Evolutionary conservation across 2,888 invertebrate genomes (phyloP).

Genomic region (Papilio demoleus): DNA sequence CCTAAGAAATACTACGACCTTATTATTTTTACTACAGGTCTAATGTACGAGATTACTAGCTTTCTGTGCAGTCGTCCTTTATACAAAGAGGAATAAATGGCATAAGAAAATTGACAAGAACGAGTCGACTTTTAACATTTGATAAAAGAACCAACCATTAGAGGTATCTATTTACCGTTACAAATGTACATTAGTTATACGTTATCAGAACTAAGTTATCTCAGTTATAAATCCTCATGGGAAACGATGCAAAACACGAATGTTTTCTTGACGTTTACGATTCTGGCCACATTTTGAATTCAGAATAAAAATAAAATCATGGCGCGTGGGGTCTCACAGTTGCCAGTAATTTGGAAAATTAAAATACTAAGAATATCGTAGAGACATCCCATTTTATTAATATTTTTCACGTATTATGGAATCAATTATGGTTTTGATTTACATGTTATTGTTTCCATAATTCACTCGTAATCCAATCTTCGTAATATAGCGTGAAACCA

Average conservation of each 20-base stretch:
- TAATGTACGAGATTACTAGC: background rate
- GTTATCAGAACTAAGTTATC: slow-evolving; percentile 45
- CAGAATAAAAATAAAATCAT: slow-evolving; percentile 61
- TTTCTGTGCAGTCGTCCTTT: background rate
- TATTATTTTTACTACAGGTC: slow-evolving; percentile 34
- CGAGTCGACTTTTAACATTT: no score
- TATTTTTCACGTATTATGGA: background rate
- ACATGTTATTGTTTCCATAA: slow-evolving; percentile 30
- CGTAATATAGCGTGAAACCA: slow-evolving; percentile 64
- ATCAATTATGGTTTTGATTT: slow-evolving; percentile 13
- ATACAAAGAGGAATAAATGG: background rate
- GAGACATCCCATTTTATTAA: background rate
- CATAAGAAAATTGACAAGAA: background rate
- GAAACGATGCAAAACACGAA: slow-evolving; percentile 45
- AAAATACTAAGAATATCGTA: slow-evolving; percentile 19
- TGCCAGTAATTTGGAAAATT: slow-evolving; percentile 48
- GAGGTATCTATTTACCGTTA: no score
- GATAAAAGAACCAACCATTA: no score
- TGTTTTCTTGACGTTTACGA: slow-evolving; percentile 74
- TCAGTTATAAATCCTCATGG: slow-evolving; percentile 42
- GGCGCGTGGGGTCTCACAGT: slow-evolving; percentile 70
- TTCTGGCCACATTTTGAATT: slow-evolving; percentile 63
- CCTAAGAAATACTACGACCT: slow-evolving; percentile 29
- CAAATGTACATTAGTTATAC: background rate
- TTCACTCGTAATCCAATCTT: slow-evolving; percentile 37